These are phyloP conservation scores for Microtus oregoni DNA, from an alignment of 2,113 vertebrate species.

Conservation along the genomic window DNA sequence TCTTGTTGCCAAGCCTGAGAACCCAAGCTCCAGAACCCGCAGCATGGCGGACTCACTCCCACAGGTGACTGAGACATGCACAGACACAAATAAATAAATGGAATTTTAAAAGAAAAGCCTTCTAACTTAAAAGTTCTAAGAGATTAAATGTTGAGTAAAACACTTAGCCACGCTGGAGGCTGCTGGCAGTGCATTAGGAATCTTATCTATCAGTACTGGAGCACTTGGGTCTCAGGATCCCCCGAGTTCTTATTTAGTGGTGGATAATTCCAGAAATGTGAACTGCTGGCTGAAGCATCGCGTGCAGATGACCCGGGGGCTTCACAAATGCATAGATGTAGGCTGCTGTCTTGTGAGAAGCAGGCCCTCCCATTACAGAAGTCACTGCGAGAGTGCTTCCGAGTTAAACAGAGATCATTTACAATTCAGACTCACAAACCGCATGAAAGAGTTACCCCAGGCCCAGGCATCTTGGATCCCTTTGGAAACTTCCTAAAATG, in stretches of 20 bases:
- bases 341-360: not conserved
- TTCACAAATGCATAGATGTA: not conserved
- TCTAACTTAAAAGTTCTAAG: not conserved
- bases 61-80: not conserved
- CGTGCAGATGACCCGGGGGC: not conserved
- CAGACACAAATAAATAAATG: not conserved
- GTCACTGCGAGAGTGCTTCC: not conserved
- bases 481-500: conserved; percentile 2
- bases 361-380: not conserved
- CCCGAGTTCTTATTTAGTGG: not conserved
- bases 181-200: not conserved
- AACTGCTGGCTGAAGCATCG: not conserved
- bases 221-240: not conserved
- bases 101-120: not conserved
- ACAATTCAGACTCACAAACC: not conserved
- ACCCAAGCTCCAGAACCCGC: no score
- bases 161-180: not conserved
- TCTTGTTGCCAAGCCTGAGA: no score
- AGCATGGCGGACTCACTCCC: no score
- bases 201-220: not conserved
- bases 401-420: not conserved
- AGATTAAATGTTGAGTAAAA: not conserved
- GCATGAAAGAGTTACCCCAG: not conserved
- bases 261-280: not conserved
- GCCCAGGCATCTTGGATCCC: not conserved